phyloP scores from a whole-genome alignment of 1,140 invertebrate genomes.

The Psilanteris sp. region DNA sequence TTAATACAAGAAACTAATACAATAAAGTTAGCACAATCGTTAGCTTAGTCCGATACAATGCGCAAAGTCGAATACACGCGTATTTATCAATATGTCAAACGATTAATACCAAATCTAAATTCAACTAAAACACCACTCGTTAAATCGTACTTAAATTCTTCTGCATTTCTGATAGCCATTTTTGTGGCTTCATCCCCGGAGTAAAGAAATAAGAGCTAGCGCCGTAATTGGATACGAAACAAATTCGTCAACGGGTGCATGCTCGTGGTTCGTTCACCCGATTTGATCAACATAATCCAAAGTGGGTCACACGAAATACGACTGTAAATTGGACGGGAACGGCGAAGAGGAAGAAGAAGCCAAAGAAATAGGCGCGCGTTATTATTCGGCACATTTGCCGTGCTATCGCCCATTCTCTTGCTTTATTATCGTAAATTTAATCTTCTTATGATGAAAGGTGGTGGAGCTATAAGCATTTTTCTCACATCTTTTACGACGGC shows the following conservation, averaged over 20 bases:
- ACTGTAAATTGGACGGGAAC: slow-evolving; percentile 45
- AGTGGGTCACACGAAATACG: slow-evolving; percentile 53
- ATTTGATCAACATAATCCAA: slow-evolving; percentile 49
- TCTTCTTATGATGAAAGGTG: slow-evolving; percentile 60
- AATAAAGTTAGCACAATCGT: too few species aligned
- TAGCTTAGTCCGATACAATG: too few species aligned
- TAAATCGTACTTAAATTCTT: too few species aligned
- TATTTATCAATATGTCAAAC: too few species aligned
- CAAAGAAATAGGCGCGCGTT: slow-evolving; percentile 40
- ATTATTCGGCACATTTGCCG: slow-evolving; percentile 54
- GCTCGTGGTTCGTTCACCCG: slow-evolving; percentile 33
- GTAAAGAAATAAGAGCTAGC: slow-evolving; percentile 9
- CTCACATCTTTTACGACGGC: slow-evolving; percentile 61
- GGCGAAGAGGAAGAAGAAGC: slow-evolving; percentile 2
- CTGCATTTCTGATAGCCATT: too few species aligned
- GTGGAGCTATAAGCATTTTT: slow-evolving; percentile 49
- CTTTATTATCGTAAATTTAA: slow-evolving; percentile 62
- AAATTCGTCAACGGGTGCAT: slow-evolving; percentile 43
- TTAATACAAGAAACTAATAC: too few species aligned
- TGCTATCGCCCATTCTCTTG: slow-evolving; percentile 45
- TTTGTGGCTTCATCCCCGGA: too few species aligned
- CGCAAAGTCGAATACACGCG: too few species aligned
- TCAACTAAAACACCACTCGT: too few species aligned
- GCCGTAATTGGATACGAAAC: slow-evolving; percentile 34
- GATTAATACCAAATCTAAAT: too few species aligned